A percentile compares a stretch with the other conserved stretches of the same genome.
Evolutionary conservation across 2,888 invertebrate genomes (phyloP).

Genomic region (Amaurobius ferox): DNA sequence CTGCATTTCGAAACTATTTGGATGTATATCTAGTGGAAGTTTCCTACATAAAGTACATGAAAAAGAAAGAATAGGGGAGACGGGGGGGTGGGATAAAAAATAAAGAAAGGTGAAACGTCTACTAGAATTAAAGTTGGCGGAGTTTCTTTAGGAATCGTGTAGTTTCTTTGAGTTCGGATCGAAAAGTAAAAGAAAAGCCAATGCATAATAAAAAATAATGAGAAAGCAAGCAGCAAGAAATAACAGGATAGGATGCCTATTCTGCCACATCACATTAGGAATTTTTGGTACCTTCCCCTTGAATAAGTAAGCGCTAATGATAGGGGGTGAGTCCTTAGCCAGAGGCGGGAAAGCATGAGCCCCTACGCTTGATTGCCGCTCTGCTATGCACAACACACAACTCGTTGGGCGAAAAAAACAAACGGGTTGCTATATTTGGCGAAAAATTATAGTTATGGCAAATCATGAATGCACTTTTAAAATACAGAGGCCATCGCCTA

Average conservation of each 20-base stretch:
- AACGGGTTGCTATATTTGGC: constrained; percentile 50
- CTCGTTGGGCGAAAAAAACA: constrained; percentile 15
- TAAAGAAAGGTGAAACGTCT: constrained; percentile 46
- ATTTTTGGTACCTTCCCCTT: constrained; percentile 71
- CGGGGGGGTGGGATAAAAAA: constrained; percentile 21
- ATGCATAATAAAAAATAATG: constrained; percentile 29
- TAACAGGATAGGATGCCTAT: constrained; percentile 71
- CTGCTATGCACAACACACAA: constrained; percentile 42
- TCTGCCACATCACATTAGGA: constrained; percentile 69
- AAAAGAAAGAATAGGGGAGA: constrained; percentile 48
- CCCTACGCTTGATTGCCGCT: constrained; percentile 56
- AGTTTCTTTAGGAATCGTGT: constrained; percentile 52
- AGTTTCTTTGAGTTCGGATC: constrained; percentile 59
- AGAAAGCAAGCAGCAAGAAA: constrained; percentile 46
- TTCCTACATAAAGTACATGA: constrained; percentile 23
- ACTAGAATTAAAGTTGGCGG: constrained; percentile 69
- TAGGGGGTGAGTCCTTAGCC: constrained; percentile 53
- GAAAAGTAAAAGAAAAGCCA: constrained; percentile 28
- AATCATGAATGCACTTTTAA: too few species aligned
- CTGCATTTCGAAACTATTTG: too few species aligned
- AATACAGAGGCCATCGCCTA: too few species aligned
- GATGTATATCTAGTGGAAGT: too few species aligned
- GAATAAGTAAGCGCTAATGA: constrained; percentile 68
- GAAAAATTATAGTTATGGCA: too few species aligned
- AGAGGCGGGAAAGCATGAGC: constrained; percentile 36